Evolutionary conservation across 2,113 vertebrate species (phyloP).

Genomic region (Merops nubicus): DNA sequence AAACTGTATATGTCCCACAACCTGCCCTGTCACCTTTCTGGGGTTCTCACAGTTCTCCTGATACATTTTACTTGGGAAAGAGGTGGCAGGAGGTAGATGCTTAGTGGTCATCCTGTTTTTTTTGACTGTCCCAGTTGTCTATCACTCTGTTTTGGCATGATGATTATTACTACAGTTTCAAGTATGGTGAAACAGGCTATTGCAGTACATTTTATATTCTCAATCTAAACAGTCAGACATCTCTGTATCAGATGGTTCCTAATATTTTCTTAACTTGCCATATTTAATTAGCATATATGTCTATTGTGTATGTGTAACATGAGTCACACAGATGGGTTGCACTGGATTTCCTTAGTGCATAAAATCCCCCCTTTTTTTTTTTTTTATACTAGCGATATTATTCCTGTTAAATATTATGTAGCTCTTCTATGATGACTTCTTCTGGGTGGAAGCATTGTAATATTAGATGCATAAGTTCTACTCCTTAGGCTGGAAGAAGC

Average conservation of each 20-base stretch:
- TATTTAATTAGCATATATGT: neutral
- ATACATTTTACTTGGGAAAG: neutral
- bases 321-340: neutral
- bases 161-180: neutral
- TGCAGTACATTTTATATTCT: neutral
- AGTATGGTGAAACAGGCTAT: neutral
- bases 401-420: neutral
- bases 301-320: neutral
- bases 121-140: neutral
- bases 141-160: neutral
- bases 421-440: neutral
- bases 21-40: neutral
- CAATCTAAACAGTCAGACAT: neutral
- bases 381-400: neutral
- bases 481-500: neutral
- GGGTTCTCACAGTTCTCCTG: neutral
- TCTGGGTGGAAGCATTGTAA: neutral
- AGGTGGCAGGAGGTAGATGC: neutral
- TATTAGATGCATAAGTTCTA: neutral
- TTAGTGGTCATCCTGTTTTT: neutral
- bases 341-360: neutral
- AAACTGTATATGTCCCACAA: neutral
- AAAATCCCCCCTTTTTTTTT: too few species aligned
- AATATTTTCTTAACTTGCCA: neutral
- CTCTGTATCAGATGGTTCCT: neutral